phyloP scores from a whole-genome alignment of 2,888 invertebrate species.

The Hylaea fasciaria region DNA sequence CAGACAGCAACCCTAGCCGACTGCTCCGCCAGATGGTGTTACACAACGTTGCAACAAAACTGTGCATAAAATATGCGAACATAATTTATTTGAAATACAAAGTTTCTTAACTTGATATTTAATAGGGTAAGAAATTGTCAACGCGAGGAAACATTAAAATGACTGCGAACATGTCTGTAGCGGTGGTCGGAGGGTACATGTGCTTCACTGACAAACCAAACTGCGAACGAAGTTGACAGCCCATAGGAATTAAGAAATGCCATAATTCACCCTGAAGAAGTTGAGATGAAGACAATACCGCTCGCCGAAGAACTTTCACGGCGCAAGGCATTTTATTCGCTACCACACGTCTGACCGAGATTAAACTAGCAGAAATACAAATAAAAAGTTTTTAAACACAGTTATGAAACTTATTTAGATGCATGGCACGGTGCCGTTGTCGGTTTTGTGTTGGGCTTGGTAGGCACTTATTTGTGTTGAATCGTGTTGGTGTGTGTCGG shows the following conservation, averaged over 20 bases:
- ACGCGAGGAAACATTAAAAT: not conserved
- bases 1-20: not conserved
- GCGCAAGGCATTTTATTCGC: slow-evolving; percentile 38
- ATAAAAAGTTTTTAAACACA: slow-evolving; percentile 41
- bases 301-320: slow-evolving; percentile 34
- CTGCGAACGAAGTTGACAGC: no score
- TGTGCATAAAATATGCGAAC: slow-evolving; percentile 39
- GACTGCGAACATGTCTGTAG: no score
- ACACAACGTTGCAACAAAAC: slow-evolving; percentile 34
- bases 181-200: no score
- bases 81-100: slow-evolving; percentile 45
- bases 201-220: no score
- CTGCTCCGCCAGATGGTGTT: slow-evolving; percentile 42
- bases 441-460: slow-evolving; percentile 6
- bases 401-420: slow-evolving; percentile 42
- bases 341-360: slow-evolving; percentile 41
- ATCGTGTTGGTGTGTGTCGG: not conserved
- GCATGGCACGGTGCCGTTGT: slow-evolving; percentile 32
- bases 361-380: slow-evolving; percentile 41
- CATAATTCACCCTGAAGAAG: slow-evolving; percentile 25
- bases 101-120: slow-evolving; percentile 43
- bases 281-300: slow-evolving; percentile 37
- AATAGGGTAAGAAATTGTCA: slow-evolving; percentile 9
- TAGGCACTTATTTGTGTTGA: slow-evolving; percentile 21
- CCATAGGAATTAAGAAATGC: slow-evolving; percentile 18